A percentile compares a stretch with the other conserved stretches of the same genome.
phyloP scores from a whole-genome alignment of 2,888 invertebrate species.

The Tachina lurida region DNA sequence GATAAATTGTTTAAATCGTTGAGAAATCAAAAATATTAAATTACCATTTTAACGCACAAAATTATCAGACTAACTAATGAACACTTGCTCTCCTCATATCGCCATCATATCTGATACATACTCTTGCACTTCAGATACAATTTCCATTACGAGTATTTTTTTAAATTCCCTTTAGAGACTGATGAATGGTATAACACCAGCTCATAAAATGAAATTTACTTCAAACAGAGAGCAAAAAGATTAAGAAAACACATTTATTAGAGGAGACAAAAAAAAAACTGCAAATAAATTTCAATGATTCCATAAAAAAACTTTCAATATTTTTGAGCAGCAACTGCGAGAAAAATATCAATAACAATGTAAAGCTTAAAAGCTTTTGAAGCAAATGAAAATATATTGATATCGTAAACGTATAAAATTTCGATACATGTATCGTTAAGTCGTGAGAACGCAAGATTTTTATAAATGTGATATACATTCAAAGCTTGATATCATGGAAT shows the following conservation, averaged over 20 bases:
- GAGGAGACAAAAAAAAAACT: conserved; percentile 1
- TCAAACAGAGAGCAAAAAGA: background rate
- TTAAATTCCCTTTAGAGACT: background rate
- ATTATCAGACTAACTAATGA: background rate
- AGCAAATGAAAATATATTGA: background rate
- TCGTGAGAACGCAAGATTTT: background rate
- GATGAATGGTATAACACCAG: conserved; percentile 1
- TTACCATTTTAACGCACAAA: conserved; percentile 43
- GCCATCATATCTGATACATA: background rate
- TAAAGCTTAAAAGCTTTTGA: background rate
- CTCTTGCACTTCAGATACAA: background rate
- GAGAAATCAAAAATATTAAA: conserved; percentile 49
- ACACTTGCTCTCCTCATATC: background rate
- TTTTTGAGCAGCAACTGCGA: conserved; percentile 20
- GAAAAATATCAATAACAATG: conserved; percentile 38
- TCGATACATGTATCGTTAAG: background rate
- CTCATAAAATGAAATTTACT: background rate
- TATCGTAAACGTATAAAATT: too few species aligned
- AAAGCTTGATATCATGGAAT: background rate
- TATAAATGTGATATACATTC: background rate
- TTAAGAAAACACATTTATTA: conserved; percentile 4
- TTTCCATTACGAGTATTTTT: background rate
- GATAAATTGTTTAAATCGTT: conserved; percentile 54
- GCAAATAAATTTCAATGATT: conserved; percentile 46
- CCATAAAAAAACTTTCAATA: conserved; percentile 38